These are phyloP conservation scores for Myocastor coypus DNA, from an alignment of 2,113 vertebrate genomes.

Conservation along the genomic window DNA sequence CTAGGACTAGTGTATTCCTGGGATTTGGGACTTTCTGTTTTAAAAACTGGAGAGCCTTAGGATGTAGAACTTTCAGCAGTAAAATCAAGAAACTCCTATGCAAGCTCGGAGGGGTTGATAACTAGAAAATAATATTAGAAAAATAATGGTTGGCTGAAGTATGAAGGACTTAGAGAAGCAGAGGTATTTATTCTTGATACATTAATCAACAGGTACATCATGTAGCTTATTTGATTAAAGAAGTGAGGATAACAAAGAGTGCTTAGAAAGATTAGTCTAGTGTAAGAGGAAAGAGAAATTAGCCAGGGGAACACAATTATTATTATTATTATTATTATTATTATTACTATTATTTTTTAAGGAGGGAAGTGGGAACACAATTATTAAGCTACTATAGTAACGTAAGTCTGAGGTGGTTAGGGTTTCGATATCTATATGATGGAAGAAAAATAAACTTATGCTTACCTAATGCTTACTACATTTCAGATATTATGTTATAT, in stretches of 20 bases:
- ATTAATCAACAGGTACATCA: background rate
- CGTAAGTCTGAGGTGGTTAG: background rate
- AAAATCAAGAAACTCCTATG: background rate
- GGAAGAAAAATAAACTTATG: background rate
- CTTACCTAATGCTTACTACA: background rate
- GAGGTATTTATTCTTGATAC: conserved; percentile 14
- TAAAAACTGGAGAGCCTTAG: background rate
- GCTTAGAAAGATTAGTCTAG: background rate
- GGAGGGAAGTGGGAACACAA: no score
- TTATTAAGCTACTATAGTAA: conserved; percentile 3
- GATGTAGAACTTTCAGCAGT: background rate
- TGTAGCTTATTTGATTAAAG: background rate
- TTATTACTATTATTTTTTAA: no score
- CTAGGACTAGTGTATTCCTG: background rate
- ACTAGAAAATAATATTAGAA: conserved; percentile 30
- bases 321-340: background rate
- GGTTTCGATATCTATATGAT: background rate
- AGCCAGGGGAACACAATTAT: conserved; percentile 4
- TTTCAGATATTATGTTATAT: background rate
- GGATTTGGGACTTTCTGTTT: background rate
- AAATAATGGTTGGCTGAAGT: background rate
- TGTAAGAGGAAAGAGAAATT: background rate
- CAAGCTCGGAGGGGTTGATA: background rate
- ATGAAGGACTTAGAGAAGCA: conserved; percentile 27
- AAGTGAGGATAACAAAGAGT: background rate